These are phyloP conservation scores for Lepilemur ruficaudatus DNA, from an alignment of 2,797 vertebrate genomes.

Conservation along the genomic window DNA sequence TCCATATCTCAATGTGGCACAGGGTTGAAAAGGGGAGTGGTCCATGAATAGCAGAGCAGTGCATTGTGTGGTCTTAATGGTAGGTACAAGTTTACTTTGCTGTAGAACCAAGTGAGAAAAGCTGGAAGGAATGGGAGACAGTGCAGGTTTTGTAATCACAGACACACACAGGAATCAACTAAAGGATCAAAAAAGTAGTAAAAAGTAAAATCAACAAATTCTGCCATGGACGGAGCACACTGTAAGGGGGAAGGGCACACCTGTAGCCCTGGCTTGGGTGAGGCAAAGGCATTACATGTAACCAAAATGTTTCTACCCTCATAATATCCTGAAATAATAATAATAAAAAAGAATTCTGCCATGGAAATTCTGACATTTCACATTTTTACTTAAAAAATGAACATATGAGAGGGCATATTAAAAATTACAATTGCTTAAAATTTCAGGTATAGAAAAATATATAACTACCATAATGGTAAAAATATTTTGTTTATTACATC, in stretches of 20 bases:
- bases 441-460: constrained; percentile 5
- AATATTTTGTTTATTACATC: not conserved
- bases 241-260: no score
- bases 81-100: not conserved
- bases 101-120: not conserved
- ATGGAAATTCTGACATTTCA: constrained; percentile 38
- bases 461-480: not conserved
- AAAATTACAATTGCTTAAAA: not conserved
- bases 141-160: not conserved
- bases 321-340: no score
- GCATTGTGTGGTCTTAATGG: not conserved
- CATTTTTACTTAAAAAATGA: not conserved
- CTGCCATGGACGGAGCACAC: not conserved
- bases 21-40: not conserved
- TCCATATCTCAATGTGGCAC: not conserved
- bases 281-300: no score
- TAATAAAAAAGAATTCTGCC: not conserved
- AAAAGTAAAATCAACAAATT: not conserved
- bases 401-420: not conserved
- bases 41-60: not conserved
- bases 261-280: no score
- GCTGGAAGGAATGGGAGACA: not conserved
- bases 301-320: no score
- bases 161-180: not conserved
- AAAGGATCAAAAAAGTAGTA: not conserved